These are phyloP conservation scores for Selene dorsalis DNA, from an alignment of 2,797 vertebrate genomes.

Conservation along the genomic window DNA sequence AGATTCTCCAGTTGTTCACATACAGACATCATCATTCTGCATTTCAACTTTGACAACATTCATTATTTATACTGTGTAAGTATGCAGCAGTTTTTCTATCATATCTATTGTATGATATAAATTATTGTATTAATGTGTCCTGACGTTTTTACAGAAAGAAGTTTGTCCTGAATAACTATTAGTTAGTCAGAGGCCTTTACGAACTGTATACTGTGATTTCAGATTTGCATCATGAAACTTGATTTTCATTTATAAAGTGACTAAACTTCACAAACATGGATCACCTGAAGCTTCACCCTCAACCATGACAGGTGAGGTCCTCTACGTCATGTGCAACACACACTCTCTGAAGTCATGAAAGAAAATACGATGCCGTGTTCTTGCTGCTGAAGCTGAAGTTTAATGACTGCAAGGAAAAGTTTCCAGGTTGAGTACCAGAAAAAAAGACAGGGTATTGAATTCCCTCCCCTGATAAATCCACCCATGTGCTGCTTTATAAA, in stretches of 20 bases:
- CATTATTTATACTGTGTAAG: too few species aligned
- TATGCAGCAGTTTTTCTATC: too few species aligned
- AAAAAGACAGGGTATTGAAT: constrained; percentile 20
- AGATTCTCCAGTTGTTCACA: too few species aligned
- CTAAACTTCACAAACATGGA: too few species aligned
- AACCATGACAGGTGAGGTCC: not conserved
- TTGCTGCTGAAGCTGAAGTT: not conserved
- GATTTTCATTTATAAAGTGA: not conserved
- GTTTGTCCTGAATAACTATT: not conserved
- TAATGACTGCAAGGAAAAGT: not conserved
- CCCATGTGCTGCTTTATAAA: constrained; percentile 31
- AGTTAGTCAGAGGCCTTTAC: not conserved
- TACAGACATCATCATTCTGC: too few species aligned
- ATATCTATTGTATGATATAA: too few species aligned
- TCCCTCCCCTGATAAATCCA: constrained; percentile 37
- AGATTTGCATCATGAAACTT: not conserved
- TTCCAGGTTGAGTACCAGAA: not conserved
- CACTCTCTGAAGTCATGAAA: not conserved
- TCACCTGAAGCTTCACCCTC: not conserved
- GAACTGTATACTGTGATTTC: not conserved
- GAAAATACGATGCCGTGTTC: not conserved
- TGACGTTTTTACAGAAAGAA: too few species aligned
- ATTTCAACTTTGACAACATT: too few species aligned
- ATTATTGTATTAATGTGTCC: too few species aligned
- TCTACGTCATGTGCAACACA: not conserved